Conservation (phyloP, 2,113 vertebrate genomes). For the Tachuris rubrigastra region DNA sequence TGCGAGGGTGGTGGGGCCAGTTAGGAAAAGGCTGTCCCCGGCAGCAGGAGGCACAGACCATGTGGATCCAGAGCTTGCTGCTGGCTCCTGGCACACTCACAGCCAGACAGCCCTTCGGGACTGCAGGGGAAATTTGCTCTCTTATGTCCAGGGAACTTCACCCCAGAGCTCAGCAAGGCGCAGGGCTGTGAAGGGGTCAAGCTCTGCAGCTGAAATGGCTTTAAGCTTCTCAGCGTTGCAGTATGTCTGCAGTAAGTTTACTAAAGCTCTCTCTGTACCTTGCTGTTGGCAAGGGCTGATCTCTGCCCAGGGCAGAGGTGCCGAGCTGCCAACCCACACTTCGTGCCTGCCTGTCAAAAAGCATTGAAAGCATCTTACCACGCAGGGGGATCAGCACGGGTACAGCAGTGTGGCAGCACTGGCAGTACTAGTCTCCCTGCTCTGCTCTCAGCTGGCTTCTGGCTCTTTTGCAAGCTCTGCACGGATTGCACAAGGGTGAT, state of each 20-base stretch:
- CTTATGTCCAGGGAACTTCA: background rate
- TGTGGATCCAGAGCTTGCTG: accelerated
- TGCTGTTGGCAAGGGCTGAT: background rate
- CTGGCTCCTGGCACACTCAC: accelerated
- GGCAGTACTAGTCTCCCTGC: background rate
- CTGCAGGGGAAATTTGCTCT: background rate
- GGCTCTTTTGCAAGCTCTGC: background rate
- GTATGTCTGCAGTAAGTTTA: background rate
- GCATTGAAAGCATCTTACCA: background rate
- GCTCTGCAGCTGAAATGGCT: background rate
- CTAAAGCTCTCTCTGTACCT: background rate
- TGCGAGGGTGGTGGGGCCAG: background rate
- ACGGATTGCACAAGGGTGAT: background rate
- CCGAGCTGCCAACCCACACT: background rate
- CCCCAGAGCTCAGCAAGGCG: background rate
- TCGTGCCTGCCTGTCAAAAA: background rate
- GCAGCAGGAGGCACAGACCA: background rate
- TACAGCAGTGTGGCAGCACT: background rate
- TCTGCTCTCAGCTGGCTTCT: background rate
- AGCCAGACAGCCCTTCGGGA: background rate
- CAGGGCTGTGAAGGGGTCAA: background rate
- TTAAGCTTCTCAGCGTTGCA: background rate
- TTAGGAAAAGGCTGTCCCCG: background rate
- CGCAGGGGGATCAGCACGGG: background rate
- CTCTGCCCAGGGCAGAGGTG: background rate